Evolutionary conservation across 2,113 vertebrate genomes (phyloP).

Genomic region (Nyctereutes procyonoides): DNA sequence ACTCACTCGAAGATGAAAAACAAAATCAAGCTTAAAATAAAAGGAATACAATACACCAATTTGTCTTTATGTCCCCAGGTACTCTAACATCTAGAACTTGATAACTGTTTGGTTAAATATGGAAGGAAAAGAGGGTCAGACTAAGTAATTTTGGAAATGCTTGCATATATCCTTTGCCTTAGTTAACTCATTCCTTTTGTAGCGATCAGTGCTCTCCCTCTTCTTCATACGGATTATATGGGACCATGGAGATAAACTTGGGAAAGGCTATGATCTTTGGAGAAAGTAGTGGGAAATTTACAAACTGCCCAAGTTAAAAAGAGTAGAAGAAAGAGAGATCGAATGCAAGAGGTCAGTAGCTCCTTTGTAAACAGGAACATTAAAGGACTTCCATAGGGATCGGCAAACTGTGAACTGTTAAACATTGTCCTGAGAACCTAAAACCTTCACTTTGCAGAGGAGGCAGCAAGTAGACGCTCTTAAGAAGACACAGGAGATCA

Average conservation of each 20-base stretch:
- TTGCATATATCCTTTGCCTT: background rate
- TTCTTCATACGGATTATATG: background rate
- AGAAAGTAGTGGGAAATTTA: slow-evolving; percentile 2
- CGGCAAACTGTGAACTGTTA: background rate
- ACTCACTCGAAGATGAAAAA: slow-evolving; percentile 11
- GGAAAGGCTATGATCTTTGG: background rate
- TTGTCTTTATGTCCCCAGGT: background rate
- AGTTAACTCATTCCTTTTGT: background rate
- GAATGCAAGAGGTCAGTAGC: background rate
- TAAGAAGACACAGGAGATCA: background rate
- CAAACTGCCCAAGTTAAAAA: slow-evolving; percentile 35
- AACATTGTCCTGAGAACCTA: background rate
- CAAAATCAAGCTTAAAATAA: slow-evolving; percentile 29
- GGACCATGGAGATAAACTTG: background rate
- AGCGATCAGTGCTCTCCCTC: background rate
- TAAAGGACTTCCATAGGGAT: background rate
- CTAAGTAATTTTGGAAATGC: background rate
- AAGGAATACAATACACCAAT: background rate
- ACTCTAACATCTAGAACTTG: background rate
- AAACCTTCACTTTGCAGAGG: background rate
- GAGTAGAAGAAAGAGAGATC: background rate
- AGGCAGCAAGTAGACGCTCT: background rate
- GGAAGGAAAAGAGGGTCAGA: background rate
- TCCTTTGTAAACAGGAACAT: background rate
- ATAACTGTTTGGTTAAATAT: background rate